phyloP scores from a whole-genome alignment of 2,113 vertebrate species.

The Epinephelus cyanopodus region DNA sequence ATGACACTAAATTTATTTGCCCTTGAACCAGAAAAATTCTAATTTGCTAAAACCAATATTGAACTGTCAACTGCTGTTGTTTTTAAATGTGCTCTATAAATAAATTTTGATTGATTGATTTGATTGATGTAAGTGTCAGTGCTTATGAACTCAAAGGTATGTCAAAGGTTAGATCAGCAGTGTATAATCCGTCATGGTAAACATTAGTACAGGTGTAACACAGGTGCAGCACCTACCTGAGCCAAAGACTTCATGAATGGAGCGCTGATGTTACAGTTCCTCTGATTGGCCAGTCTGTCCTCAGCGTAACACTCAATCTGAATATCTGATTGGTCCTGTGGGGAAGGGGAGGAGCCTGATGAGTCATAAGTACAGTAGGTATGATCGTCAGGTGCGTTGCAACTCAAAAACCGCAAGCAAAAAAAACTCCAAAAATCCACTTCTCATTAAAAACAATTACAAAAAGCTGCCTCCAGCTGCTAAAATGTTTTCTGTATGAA shows the following conservation, averaged over 20 bases:
- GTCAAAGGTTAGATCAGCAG: neutral
- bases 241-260: constrained; percentile 92
- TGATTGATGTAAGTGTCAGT: neutral
- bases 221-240: constrained; percentile 83
- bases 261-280: constrained; percentile 91
- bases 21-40: no score
- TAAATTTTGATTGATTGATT: no score
- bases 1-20: no score
- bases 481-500: no score
- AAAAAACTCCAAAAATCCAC: no score
- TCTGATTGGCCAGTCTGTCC: constrained; percentile 78
- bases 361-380: neutral
- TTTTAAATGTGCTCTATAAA: no score
- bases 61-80: no score
- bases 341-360: constrained; percentile 8
- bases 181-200: neutral
- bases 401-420: no score
- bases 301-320: constrained; percentile 88
- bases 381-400: no score
- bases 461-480: no score
- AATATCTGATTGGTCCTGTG: constrained; percentile 90
- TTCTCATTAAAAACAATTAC: no score
- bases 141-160: neutral
- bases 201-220: neutral
- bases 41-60: no score